A percentile compares a stretch with the other conserved stretches of the same genome.
phyloP scores from a whole-genome alignment of 2,113 vertebrate genomes.

The Pangasianodon hypophthalmus region DNA sequence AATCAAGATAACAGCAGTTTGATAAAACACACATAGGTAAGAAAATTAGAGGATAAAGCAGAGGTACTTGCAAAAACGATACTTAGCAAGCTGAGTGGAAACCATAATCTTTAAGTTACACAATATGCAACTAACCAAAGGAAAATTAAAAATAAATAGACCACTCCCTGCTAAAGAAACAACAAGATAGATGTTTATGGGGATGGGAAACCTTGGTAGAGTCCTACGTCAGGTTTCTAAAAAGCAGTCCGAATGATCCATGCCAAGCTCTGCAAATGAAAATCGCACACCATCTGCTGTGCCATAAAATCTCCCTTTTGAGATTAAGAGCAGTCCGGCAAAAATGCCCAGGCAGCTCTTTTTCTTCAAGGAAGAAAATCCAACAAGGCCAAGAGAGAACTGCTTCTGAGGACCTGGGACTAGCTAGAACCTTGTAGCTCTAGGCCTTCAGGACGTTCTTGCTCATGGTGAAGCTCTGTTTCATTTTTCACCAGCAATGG shows the following conservation, averaged over 20 bases:
- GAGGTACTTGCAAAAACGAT: not conserved
- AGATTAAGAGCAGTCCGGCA: not conserved
- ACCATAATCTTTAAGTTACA: not conserved
- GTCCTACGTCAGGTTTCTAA: not conserved
- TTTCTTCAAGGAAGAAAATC: not conserved
- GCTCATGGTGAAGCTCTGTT: conserved; percentile 48
- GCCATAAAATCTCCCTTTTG: conserved; percentile 36
- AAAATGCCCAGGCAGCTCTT: not conserved
- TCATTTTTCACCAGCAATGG: conserved; percentile 53
- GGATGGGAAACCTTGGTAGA: not conserved
- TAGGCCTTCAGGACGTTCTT: conserved; percentile 19
- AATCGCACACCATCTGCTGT: conserved; percentile 51
- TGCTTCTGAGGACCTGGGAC: not conserved
- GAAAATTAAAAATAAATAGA: not conserved
- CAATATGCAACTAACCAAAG: not conserved
- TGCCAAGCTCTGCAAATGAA: conserved; percentile 3
- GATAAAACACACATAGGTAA: not conserved
- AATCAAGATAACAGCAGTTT: not conserved
- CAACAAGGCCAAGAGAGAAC: not conserved
- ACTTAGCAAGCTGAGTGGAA: not conserved
- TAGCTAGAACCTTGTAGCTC: conserved; percentile 23
- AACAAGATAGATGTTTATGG: not conserved
- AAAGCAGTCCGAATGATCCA: not conserved
- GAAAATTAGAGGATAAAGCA: not conserved
- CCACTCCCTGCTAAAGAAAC: not conserved